phyloP scores from a whole-genome alignment of 2,797 vertebrate genomes.

The Rhynchotus rufescens region DNA sequence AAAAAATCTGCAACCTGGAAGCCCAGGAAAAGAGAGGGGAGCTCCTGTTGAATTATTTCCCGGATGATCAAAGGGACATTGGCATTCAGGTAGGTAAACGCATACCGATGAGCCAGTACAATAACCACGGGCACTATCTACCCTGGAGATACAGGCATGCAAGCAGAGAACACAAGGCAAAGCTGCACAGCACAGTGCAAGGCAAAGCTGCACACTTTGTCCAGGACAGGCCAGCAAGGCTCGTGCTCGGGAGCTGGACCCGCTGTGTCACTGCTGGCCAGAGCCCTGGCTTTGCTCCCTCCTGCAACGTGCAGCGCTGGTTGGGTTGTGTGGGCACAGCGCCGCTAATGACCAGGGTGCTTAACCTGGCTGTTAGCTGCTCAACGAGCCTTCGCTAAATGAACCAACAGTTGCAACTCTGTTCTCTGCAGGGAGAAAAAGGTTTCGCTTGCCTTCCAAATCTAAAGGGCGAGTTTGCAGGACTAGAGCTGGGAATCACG shows the following conservation, averaged over 20 bases:
- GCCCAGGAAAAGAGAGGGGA: not conserved
- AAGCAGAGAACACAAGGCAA: not conserved
- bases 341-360: not conserved
- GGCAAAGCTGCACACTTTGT: not conserved
- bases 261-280: constrained; percentile 43
- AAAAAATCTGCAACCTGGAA: not conserved
- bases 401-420: not conserved
- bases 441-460: not conserved
- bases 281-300: not conserved
- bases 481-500: not conserved
- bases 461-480: not conserved
- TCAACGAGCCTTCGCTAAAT: not conserved
- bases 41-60: not conserved
- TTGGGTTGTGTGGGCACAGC: not conserved
- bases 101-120: not conserved
- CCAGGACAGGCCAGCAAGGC: not conserved
- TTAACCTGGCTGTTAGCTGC: not conserved
- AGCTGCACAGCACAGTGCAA: not conserved
- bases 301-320: not conserved
- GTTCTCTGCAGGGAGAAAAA: not conserved
- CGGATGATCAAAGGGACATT: constrained; percentile 14
- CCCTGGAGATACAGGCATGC: not conserved
- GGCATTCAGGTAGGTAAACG: not conserved
- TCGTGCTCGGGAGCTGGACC: not conserved
- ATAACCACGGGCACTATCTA: not conserved